Percentiles rank a stretch among this genome's conserved stretches.
Evolutionary conservation across 1,140 invertebrate species (phyloP).

Genomic region (Ooceraea biroi): DNA sequence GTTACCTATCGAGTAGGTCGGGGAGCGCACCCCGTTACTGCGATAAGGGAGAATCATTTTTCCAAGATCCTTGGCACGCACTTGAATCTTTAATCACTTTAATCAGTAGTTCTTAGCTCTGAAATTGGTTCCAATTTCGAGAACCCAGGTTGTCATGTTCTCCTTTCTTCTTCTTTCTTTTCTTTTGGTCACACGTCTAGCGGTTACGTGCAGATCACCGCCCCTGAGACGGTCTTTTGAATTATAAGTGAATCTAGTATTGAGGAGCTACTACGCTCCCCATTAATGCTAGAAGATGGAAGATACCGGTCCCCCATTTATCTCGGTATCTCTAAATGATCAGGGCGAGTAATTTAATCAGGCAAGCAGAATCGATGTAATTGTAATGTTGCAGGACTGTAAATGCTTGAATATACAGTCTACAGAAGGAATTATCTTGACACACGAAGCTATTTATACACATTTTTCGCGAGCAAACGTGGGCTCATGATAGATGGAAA

Average conservation of each 20-base stretch:
- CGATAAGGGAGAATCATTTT: background rate
- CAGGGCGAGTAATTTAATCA: background rate
- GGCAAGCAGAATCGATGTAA: background rate
- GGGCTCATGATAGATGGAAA: slow-evolving; percentile 12
- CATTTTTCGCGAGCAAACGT: background rate
- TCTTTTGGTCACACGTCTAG: no score
- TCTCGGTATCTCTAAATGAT: background rate
- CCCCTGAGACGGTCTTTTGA: no score
- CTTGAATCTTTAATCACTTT: no score
- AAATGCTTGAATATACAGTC: slow-evolving; percentile 5
- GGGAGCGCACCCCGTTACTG: slow-evolving; percentile 3
- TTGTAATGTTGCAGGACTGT: background rate
- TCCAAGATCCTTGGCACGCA: no score
- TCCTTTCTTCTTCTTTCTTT: no score
- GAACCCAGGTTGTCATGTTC: no score
- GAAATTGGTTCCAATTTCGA: no score
- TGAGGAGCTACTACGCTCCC: background rate
- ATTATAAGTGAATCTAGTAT: no score
- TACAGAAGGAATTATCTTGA: slow-evolving; percentile 22
- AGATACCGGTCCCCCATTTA: background rate
- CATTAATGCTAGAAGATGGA: background rate
- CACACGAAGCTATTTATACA: slow-evolving; percentile 36
- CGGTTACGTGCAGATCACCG: no score
- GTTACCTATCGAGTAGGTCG: no score
- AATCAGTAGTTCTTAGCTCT: no score